phyloP scores from a whole-genome alignment of 1,140 invertebrate genomes.

The Oedothorax gibbosus region DNA sequence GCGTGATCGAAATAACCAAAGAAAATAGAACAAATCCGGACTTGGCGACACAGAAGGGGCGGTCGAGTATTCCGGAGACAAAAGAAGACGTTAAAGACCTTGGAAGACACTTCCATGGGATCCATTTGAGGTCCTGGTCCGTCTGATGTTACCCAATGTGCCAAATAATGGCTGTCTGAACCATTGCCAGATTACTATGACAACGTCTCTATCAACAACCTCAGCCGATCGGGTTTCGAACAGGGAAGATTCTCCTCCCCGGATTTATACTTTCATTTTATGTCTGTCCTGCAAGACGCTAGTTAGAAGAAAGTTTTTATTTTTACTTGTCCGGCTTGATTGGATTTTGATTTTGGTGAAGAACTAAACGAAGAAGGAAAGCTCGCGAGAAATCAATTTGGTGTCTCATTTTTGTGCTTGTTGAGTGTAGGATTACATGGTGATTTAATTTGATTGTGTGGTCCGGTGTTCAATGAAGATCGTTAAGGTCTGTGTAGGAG shows the following conservation, averaged over 20 bases:
- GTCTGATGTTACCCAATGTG: constrained; percentile 18
- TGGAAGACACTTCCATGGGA: constrained; percentile 32
- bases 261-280: background rate
- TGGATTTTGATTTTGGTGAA: too few relatives aligned
- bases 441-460: too few relatives aligned
- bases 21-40: constrained; percentile 1
- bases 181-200: constrained; percentile 57
- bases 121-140: background rate
- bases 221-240: constrained; percentile 51
- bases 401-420: too few relatives aligned
- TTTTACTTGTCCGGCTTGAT: too few relatives aligned
- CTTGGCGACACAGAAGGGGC: background rate
- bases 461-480: too few relatives aligned
- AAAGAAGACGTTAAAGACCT: constrained; percentile 41
- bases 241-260: background rate
- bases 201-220: constrained; percentile 61
- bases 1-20: constrained; percentile 38
- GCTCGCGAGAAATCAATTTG: too few relatives aligned
- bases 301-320: constrained; percentile 19
- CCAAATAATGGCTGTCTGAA: constrained; percentile 32
- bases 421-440: too few relatives aligned
- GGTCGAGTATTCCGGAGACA: background rate
- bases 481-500: too few relatives aligned
- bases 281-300: background rate
- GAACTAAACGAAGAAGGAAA: too few relatives aligned